These are phyloP conservation scores for Allygus modestus DNA, from an alignment of 2,888 invertebrate species.

Conservation along the genomic window DNA sequence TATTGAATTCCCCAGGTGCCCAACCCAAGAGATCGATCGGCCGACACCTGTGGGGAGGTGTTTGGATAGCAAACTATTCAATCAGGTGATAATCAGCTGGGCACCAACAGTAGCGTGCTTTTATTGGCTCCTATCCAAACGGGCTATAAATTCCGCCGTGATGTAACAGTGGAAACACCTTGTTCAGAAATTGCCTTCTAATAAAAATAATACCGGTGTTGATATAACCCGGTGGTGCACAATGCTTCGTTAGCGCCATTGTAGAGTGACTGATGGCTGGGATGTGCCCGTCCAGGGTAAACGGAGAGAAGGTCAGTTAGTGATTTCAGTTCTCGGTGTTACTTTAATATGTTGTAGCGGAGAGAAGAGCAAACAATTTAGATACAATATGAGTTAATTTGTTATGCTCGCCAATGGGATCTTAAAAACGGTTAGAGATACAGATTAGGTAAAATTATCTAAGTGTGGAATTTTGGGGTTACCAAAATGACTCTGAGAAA, in stretches of 20 bases:
- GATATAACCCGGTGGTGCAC: constrained; percentile 17
- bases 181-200: constrained; percentile 63
- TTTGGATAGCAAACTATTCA: constrained; percentile 21
- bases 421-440: no score
- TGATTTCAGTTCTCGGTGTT: no score
- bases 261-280: neutral
- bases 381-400: no score
- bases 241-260: constrained; percentile 52
- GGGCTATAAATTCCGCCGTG: constrained; percentile 57
- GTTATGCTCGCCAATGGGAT: no score
- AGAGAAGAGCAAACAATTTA: no score
- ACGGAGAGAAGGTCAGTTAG: neutral
- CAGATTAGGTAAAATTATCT: no score
- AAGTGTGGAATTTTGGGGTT: no score
- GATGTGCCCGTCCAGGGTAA: neutral
- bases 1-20: neutral
- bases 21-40: neutral
- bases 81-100: constrained; percentile 41
- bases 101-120: constrained; percentile 54
- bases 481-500: no score
- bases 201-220: constrained; percentile 63
- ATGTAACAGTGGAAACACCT: constrained; percentile 54
- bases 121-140: constrained; percentile 57
- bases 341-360: no score
- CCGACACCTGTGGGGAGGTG: constrained; percentile 37